Conservation (phyloP, 2,888 invertebrate genomes). For the Chirona hameri region DNA sequence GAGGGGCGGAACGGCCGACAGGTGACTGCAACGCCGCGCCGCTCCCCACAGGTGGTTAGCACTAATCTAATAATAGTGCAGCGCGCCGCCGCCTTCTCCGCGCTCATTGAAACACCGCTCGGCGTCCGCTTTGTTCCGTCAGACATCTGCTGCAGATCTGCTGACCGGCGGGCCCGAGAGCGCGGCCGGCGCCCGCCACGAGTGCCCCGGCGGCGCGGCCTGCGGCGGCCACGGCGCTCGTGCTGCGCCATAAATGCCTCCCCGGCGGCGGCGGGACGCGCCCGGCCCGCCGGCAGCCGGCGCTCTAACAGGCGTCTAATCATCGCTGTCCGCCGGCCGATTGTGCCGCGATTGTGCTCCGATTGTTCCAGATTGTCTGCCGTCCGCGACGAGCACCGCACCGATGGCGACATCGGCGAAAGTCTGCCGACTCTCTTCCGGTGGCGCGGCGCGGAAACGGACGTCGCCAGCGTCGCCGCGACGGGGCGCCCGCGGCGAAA, state of each 20-base stretch:
- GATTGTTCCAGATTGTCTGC: background rate
- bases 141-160: background rate
- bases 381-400: background rate
- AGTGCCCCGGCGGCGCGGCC: background rate
- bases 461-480: background rate
- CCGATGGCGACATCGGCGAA: background rate
- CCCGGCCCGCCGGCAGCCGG: background rate
- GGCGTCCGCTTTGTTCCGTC: background rate
- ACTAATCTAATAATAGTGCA: conserved; percentile 3
- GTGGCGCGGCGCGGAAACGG: background rate
- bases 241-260: no score
- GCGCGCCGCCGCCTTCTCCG: background rate
- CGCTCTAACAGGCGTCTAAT: background rate
- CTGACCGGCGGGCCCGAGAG: background rate
- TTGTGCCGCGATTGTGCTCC: background rate
- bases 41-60: conserved; percentile 7
- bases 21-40: background rate
- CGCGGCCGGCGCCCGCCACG: background rate
- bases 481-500: background rate
- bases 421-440: background rate
- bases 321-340: background rate
- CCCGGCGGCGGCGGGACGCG: background rate
- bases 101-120: background rate
- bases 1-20: background rate
- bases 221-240: background rate